A percentile compares a stretch with the other conserved stretches of the same genome.
Evolutionary conservation across 2,888 invertebrate genomes (phyloP).

Genomic region (Parelbella ahira): DNA sequence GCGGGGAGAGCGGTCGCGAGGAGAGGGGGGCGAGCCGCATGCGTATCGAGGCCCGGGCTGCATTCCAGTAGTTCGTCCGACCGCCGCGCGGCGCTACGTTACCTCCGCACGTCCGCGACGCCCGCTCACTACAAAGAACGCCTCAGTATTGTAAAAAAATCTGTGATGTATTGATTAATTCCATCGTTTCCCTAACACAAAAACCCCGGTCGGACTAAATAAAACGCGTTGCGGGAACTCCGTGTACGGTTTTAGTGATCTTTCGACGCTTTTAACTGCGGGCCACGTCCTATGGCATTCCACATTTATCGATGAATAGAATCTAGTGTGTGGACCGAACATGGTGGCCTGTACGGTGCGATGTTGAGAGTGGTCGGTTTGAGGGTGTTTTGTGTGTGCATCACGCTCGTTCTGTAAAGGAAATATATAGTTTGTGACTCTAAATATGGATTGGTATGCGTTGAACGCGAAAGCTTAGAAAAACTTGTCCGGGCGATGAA

Average conservation of each 20-base stretch:
- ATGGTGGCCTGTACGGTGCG: constrained; percentile 68
- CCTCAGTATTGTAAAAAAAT: constrained; percentile 76
- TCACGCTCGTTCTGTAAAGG: constrained; percentile 42
- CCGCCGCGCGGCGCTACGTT: constrained; percentile 63
- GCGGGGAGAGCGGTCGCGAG: constrained; percentile 36
- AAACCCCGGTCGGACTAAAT: constrained; percentile 40
- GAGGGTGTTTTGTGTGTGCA: constrained; percentile 65
- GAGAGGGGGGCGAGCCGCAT: constrained; percentile 51
- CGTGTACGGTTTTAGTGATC: constrained; percentile 44
- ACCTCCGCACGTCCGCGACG: constrained; percentile 46
- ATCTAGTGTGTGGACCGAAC: constrained; percentile 71
- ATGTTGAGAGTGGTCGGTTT: constrained; percentile 61
- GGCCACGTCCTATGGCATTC: constrained; percentile 79
- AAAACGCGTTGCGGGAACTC: constrained; percentile 40
- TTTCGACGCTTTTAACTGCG: constrained; percentile 51
- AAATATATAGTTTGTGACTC: constrained; percentile 37
- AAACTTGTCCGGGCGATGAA: constrained; percentile 29
- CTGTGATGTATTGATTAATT: constrained; percentile 81
- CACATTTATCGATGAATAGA: constrained; percentile 78
- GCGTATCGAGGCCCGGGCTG: constrained; percentile 64
- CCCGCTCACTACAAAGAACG: constrained; percentile 74
- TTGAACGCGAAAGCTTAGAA: constrained; percentile 34
- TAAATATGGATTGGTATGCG: constrained; percentile 71
- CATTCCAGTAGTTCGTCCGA: constrained; percentile 75
- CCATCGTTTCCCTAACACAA: constrained; percentile 59